Base-by-base conservation (phyloP, 2,113 vertebrate genomes). In the Labrus mixtus region DNA sequence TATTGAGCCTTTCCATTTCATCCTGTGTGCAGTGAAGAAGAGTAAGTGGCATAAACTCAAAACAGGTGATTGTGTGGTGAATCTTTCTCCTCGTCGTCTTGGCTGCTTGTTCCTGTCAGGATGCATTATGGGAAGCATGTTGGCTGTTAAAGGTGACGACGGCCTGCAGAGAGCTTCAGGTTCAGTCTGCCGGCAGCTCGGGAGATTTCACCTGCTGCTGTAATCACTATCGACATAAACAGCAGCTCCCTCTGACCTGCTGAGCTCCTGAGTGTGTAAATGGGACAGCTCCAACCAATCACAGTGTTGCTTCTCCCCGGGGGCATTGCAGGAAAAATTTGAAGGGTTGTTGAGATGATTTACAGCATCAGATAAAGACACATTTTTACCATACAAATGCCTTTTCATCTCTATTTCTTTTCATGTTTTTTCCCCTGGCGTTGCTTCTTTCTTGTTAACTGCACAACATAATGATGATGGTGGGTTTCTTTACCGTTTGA, bases 91-190 rank as follows among this genome's bases (percentile, higher is more conserved):
- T 62, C 19, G 25, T 76, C 63, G 68, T 53, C 58, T 64, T 39
- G 68, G 62, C 64, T 61, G 63, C 68, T 73, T 25, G n/a, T 50
- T 66, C 65, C 66, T 73, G 84, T 77, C 73, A 53, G 72, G 60
- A 69, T 48, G 59, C 17, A 68, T 86, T 69, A 78, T 1, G 16
- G 43, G 45, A 19, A 10, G 55, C 64, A 22, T 59, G 57, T 17
- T 19, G 23, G 17, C 48, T 9, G 61, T 67, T 62, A 54, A 61
- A 80, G 64, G 73, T 50, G 73, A 72, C 48, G 29, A 46, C 10
- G 41, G 68, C 56, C 80, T 16, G 60, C 60, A 13, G 76, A 48
- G 50, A 73, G 54, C 41, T 50, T 62, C 48, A 9, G 64, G 68
- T 69, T 59, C 29, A 45, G 54, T 80, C 41, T 53, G 56, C 50